These are phyloP conservation scores for Terebella lapidaria DNA, from an alignment of 2,888 invertebrate species.

Conservation along the genomic window DNA sequence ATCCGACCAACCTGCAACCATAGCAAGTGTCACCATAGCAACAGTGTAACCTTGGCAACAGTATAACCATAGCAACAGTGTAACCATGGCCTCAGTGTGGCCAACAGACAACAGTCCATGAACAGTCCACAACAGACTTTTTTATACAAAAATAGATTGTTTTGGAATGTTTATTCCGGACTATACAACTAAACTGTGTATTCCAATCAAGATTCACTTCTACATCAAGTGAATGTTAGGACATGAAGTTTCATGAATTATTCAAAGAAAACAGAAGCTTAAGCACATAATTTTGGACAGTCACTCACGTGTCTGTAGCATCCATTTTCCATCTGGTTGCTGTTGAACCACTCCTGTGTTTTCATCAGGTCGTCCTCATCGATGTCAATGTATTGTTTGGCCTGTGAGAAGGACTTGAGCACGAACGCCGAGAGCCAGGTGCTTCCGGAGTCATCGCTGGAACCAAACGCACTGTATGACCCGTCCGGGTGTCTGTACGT, in stretches of 20 bases:
- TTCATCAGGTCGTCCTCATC: conserved; percentile 56
- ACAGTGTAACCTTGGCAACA: background rate
- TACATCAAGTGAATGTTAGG: too few species aligned
- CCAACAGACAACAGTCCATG: too few species aligned
- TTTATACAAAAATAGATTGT: too few species aligned
- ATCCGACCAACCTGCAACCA: conserved; percentile 21
- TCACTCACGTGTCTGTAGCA: conserved; percentile 61
- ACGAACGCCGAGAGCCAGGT: conserved; percentile 69
- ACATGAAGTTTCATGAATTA: too few species aligned
- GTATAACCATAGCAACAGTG: too few species aligned
- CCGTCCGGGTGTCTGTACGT: conserved; percentile 65
- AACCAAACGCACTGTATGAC: conserved; percentile 51
- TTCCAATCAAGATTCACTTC: too few species aligned
- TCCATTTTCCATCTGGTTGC: conserved; percentile 69
- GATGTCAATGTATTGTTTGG: conserved; percentile 55
- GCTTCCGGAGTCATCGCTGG: conserved; percentile 34
- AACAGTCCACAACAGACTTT: too few species aligned
- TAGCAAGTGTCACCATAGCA: background rate
- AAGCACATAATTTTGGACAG: too few species aligned
- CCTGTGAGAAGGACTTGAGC: conserved; percentile 67
- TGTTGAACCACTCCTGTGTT: conserved; percentile 33
- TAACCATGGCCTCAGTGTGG: too few species aligned
- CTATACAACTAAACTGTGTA: too few species aligned
- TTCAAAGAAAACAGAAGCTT: too few species aligned
- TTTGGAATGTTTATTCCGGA: too few species aligned